These are phyloP conservation scores for Variabilichromis moorii DNA, from an alignment of 2,113 vertebrate genomes.

Conservation along the genomic window DNA sequence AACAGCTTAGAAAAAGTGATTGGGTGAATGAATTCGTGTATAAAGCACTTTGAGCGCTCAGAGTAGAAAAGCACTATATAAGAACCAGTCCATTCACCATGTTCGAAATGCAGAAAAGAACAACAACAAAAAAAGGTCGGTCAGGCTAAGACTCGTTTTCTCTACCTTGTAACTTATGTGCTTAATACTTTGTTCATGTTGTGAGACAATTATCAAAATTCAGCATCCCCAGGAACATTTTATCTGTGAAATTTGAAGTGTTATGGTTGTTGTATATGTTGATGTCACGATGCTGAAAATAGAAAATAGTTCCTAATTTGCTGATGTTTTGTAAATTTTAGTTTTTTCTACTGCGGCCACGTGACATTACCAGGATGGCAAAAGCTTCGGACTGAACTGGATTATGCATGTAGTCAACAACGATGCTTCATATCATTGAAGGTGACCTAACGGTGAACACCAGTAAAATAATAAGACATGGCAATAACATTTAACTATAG, in stretches of 20 bases:
- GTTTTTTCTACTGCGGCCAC: not conserved
- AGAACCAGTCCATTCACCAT: not conserved
- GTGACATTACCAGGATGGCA: not conserved
- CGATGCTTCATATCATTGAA: not conserved
- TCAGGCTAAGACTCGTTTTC: not conserved
- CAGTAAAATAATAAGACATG: not conserved
- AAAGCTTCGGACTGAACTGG: not conserved
- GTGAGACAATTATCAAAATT: not conserved
- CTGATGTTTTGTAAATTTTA: not conserved
- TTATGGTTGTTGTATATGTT: not conserved
- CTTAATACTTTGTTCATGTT: not conserved
- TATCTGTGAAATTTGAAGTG: not conserved
- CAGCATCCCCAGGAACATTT: not conserved
- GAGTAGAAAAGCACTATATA: not conserved
- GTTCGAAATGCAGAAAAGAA: not conserved
- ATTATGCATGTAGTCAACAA: not conserved
- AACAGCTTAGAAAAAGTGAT: not conserved
- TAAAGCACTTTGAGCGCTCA: not conserved
- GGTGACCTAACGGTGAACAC: rapidly evolving
- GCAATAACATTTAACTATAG: not conserved
- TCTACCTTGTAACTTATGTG: not conserved
- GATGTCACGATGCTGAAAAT: not conserved
- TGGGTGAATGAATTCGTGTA: not conserved
- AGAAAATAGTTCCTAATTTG: not conserved
- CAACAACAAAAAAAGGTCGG: not conserved